These are phyloP conservation scores for Pseudoatta argentina DNA, from an alignment of 1,140 invertebrate genomes.

Conservation along the genomic window DNA sequence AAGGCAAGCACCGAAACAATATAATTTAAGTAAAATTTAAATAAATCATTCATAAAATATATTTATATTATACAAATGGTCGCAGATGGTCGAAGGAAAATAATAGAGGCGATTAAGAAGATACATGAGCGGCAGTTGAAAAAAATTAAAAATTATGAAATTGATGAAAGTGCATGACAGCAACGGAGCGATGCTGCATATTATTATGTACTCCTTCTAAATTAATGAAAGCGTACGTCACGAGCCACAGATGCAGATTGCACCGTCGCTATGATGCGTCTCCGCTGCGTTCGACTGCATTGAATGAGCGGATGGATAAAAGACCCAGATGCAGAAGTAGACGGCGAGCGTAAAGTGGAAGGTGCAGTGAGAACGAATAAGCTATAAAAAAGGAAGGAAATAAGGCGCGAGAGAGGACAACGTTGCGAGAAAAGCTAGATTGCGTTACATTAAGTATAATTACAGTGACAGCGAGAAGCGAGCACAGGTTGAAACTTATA, in stretches of 20 bases:
- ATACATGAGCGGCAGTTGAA: not conserved
- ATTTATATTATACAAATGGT: conserved; percentile 15
- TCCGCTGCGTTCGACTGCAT: conserved; percentile 28
- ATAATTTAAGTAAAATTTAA: not conserved
- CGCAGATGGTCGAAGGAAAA: conserved; percentile 32
- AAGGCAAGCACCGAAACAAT: conserved; percentile 1
- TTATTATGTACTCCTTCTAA: conserved; percentile 75
- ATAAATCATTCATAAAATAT: conserved; percentile 20
- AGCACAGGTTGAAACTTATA: conserved; percentile 75
- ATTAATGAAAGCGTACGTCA: conserved; percentile 77
- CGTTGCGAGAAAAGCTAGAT: conserved; percentile 48
- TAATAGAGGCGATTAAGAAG: conserved; percentile 30
- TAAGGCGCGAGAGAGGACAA: conserved; percentile 56
- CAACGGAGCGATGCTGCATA: conserved; percentile 57
- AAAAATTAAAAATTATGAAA: conserved; percentile 37
- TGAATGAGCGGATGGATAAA: conserved; percentile 16
- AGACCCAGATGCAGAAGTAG: conserved; percentile 23
- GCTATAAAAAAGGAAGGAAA: conserved; percentile 31
- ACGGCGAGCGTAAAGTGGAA: conserved; percentile 25
- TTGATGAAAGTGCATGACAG: conserved; percentile 22
- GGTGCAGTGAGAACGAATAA: conserved; percentile 11
- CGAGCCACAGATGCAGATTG: conserved; percentile 54
- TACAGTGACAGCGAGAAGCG: conserved; percentile 76
- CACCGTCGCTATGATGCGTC: not conserved
- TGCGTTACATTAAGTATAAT: conserved; percentile 75